Base-by-base conservation (phyloP, 2,797 vertebrate genomes). In the Anguilla obscura region DNA sequence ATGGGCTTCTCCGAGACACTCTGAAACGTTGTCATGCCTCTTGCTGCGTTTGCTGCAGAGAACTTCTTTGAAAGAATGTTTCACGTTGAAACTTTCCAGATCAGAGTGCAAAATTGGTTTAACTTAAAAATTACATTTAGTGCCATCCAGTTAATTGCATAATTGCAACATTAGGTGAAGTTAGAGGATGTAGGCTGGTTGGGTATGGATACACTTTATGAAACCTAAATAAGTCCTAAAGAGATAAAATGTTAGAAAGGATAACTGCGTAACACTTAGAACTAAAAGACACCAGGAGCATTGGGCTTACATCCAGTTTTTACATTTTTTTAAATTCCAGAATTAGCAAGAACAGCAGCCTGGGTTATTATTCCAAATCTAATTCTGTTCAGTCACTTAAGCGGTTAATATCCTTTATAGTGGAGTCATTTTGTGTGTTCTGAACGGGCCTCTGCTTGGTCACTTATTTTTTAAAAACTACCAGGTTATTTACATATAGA, bases 101-200 rank as follows among this genome's bases (percentile, higher is more conserved):
- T 82, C 79, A 45, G 71, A 79, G 69, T 79, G 84, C 33, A 85
- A 27, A n/a, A 24, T 48, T 56, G 56, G 7, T 52, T 52, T 52
- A 8, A 12, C 10, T 36, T 52, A 80, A 83, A 82, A 30, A 36
- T 58, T 18, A 69, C 85, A 85, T 60, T 84, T 24, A 30, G 86
- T 69, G 60, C 80, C 76, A 85, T 82, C 71, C 71, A 56, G 83
- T 88, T 90, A 90, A 92, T 90, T 85, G 80, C 48, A 69, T 90
- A 90, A 92, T 90, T 85, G 80, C 48, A 69, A 80, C 83, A 90
- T 90, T 87, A 83, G 63, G 24, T 33, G 12, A 80, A 74, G 80
- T 33, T 76, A 40, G 74, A 60, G 71, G 83, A 50, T 79, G 82
- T 71, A 16, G 76, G 74, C 69, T 66, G 85, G 12, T 27, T 24